Percentiles rank a stretch among this genome's conserved stretches.
Evolutionary conservation across 2,113 vertebrate species (phyloP).

Genomic region (Eudyptes chrysolophus): DNA sequence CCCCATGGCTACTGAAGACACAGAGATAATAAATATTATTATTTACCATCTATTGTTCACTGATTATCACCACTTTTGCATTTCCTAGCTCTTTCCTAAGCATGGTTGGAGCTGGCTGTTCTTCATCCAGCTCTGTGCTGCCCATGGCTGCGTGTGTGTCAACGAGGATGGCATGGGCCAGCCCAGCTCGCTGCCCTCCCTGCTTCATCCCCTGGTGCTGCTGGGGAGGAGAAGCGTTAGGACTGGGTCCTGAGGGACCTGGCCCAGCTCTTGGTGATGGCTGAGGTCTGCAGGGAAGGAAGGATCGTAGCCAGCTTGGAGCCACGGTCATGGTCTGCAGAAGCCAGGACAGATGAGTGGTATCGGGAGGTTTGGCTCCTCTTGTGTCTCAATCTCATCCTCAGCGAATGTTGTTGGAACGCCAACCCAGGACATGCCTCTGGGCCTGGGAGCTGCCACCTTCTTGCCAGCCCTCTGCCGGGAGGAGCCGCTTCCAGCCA

Average conservation of each 20-base stretch:
- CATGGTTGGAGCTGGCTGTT: not conserved
- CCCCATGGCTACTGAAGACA: not conserved
- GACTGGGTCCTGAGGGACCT: not conserved
- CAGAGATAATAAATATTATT: not conserved
- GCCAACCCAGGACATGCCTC: not conserved
- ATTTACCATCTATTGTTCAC: not conserved
- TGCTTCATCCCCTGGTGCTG: not conserved
- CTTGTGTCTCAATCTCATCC: not conserved
- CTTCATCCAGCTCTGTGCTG: not conserved
- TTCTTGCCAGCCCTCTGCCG: not conserved
- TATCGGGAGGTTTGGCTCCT: not conserved
- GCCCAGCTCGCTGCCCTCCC: not conserved
- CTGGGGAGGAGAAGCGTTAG: not conserved
- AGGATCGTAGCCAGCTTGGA: not conserved
- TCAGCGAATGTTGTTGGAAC: not conserved
- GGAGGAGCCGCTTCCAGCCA: not conserved
- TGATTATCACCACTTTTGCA: not conserved
- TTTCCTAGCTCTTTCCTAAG: not conserved
- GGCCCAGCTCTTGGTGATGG: not conserved
- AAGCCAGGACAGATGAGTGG: not conserved
- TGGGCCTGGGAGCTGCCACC: not conserved
- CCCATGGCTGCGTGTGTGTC: not conserved
- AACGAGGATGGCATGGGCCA: fast-evolving
- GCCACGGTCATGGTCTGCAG: not conserved
- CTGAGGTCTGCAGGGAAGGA: not conserved